Evolutionary conservation across 1,140 invertebrate species (phyloP), one percentile per base, ranked within the genome.

Genomic region (Eulimnadia texana): DNA sequence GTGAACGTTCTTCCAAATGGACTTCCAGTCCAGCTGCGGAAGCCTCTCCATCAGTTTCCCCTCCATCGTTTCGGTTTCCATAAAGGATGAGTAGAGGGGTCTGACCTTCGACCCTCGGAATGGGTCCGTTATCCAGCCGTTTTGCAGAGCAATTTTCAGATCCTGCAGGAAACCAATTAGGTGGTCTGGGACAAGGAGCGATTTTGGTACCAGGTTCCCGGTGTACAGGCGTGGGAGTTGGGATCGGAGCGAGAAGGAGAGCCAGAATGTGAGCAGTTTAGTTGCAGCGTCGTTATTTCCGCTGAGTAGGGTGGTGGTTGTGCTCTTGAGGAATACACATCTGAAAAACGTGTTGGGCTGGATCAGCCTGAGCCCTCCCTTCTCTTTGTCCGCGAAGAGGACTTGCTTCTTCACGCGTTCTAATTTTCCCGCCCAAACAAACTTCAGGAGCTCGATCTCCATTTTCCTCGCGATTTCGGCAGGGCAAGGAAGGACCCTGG

Each of bases 1-100:
- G 61, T 68, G 20, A 24, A 24, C 20, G 2, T 65, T 23, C 59
- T 65, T 60, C 51, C 51, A 52, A 10, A 52, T 52, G 3, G 9
- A 9, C 19, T 52, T 52, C 51, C 51, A 52, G 6, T 52, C 23
- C 9, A 52, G 23, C 6, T 52, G 23, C n/a, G 3, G n/a, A 9
- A 52, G 23, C 23, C 20, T 9, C 6, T 10, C 23, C 51, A 20
- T 24, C 23, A 52, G 51, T 52, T 52, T 52, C n/a, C 51, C 51
- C 3, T 42, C 33, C 6, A 16, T 16, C 33, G 16, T 42, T 9
- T 9, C 6, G 33, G 33, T 6, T 9, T 6, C 16, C 33, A 42
- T 16, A 42, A 42, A 42, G 16, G 6, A 42, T 9, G 33, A 42
- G 16, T 42, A 42, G 6, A 24, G 51, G 6, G 19, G 6, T 9